A percentile compares a stretch with the other conserved stretches of the same genome.
Conservation (phyloP, 2,797 vertebrate species). For the Enteromius viviparus region DNA sequence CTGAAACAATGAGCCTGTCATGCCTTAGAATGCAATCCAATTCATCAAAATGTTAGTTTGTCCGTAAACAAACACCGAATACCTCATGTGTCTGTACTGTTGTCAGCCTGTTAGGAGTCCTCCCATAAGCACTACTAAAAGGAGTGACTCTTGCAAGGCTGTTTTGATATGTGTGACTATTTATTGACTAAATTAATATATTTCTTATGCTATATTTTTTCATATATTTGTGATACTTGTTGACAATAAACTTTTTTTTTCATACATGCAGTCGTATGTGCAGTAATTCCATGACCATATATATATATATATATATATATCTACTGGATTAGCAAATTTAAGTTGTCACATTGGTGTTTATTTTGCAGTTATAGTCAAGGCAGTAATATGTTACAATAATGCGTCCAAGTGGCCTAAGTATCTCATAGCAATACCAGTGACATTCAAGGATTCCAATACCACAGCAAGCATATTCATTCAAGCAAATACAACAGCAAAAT, state of each 20-base stretch:
- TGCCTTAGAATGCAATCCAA: slow-evolving; percentile 67
- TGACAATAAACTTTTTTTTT: slow-evolving; percentile 78
- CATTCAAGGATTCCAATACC: not conserved
- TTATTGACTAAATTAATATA: slow-evolving; percentile 99
- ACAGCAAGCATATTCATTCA: not conserved
- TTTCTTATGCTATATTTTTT: slow-evolving; percentile 81
- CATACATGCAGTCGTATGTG: slow-evolving; percentile 51
- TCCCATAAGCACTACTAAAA: slow-evolving; percentile 79
- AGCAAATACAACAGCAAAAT: not conserved
- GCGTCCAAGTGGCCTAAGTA: not conserved
- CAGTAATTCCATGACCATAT: not conserved
- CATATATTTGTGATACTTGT: slow-evolving; percentile 77
- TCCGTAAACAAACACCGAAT: slow-evolving; percentile 86
- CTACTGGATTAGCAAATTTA: not conserved
- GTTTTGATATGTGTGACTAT: slow-evolving; percentile 83
- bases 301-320: too few species aligned
- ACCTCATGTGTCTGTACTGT: slow-evolving; percentile 91
- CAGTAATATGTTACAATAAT: not conserved
- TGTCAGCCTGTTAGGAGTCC: slow-evolving; percentile 75
- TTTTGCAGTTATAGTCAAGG: not conserved
- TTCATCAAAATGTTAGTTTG: slow-evolving; percentile 69
- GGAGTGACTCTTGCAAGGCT: slow-evolving; percentile 77
- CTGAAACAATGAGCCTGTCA: slow-evolving; percentile 57
- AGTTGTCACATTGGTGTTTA: not conserved
- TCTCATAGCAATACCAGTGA: not conserved